These are phyloP conservation scores for Electrophaes corylata DNA, from an alignment of 2,888 invertebrate genomes.

Conservation along the genomic window DNA sequence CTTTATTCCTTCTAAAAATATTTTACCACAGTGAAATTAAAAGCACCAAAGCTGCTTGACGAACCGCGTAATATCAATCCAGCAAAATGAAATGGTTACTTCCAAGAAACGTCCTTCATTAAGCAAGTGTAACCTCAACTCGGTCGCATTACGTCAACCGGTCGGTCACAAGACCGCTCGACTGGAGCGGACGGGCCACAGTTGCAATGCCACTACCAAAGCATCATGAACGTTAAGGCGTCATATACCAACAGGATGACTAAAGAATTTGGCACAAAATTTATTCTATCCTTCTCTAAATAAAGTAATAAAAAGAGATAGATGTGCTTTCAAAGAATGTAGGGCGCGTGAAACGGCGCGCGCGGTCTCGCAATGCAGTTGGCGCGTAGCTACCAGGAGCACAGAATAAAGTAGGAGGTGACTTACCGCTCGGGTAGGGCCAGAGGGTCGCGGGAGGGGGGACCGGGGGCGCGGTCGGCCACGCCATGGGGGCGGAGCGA, in stretches of 20 bases:
- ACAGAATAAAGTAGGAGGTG: conserved; percentile 76
- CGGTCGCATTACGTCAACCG: conserved; percentile 38
- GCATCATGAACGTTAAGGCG: conserved; percentile 70
- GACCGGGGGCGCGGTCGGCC: conserved; percentile 80
- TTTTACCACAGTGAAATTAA: neutral
- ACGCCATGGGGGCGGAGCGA: conserved; percentile 85
- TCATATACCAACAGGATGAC: conserved; percentile 48
- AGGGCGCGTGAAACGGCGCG: conserved; percentile 40
- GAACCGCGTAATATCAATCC: conserved; percentile 10
- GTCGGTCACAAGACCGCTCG: conserved; percentile 52
- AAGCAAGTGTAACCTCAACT: neutral
- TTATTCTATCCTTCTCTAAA: conserved; percentile 43
- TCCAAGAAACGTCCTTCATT: neutral
- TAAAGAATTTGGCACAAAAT: conserved; percentile 48
- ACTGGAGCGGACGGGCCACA: conserved; percentile 62
- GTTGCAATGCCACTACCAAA: conserved; percentile 78
- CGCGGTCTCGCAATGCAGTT: conserved; percentile 80
- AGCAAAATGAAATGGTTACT: conserved; percentile 19
- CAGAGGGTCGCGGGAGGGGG: conserved; percentile 89
- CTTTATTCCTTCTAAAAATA: too few species aligned
- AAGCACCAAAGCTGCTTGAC: conserved; percentile 1
- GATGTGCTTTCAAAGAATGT: conserved; percentile 26
- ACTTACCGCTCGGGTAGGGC: conserved; percentile 90
- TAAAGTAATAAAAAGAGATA: conserved; percentile 31
- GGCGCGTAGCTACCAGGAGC: conserved; percentile 83